Base-by-base conservation (phyloP, 2,113 vertebrate genomes). In the Burhinus oedicnemus region DNA sequence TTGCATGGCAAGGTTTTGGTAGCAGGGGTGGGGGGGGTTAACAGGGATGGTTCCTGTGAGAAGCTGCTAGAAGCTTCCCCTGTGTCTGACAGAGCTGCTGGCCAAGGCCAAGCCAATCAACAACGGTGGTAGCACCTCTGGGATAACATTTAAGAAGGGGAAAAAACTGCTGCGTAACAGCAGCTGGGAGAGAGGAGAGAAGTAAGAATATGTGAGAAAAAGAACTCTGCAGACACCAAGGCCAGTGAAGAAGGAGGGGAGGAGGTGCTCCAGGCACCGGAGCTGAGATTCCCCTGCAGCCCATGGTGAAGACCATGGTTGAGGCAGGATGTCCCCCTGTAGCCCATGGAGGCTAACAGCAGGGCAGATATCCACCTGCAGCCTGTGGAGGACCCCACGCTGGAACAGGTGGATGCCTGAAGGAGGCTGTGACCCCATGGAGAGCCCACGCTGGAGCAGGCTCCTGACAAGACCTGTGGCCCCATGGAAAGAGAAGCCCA, bases 31-130 rank as follows among this genome's bases (percentile, higher is more conserved):
- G 40, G 1, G 45, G 3, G 5, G 5, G 9, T 82, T 40, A 40
- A 21, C 29, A 49, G 7, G 40, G 21, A 21, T 40, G 47, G 49
- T 30, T 25, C 45, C 26, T 36, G 11, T 29, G 23, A 90, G 51
- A 47, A 75, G 65, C 22, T 57, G 26, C 74, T 26, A 25, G 20
- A 51, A 34, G 16, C 17, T 45, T 55, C 11, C 12, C 30, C 29
- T 1, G 1, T 6, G 11, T 65, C 27, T 2, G 2, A 22, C 2
- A 20, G 20, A 34, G 40, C 27, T 8, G 0, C 16, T 27, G 57
- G 32, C 26, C 91, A 61, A 61, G 17, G 17, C 29, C 0, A 0
- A 94, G 54, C 54, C 38, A 8, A 44, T 3, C 60, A 32, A 8
- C 1, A 1, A 61, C 1, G 4, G 30, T 13, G 34, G n/a, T 4